phyloP scores from a whole-genome alignment of 2,888 invertebrate genomes.

The Euplexia lucipara region DNA sequence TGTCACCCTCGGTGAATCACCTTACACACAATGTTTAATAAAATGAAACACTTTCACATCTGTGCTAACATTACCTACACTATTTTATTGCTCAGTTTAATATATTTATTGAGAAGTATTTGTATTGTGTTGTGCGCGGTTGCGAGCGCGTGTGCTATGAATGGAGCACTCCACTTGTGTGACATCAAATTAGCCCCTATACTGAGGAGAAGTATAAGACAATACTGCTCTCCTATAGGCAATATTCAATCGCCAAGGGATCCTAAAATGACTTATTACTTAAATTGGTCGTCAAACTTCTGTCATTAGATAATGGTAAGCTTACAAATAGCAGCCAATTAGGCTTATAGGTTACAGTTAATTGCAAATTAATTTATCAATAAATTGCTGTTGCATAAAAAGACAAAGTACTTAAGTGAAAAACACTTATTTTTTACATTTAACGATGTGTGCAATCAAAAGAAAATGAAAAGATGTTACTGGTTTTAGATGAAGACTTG shows the following conservation, averaged over 20 bases:
- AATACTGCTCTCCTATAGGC: constrained; percentile 46
- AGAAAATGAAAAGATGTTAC: neutral
- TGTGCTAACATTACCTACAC: constrained; percentile 68
- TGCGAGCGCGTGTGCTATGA: constrained; percentile 79
- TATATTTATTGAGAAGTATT: constrained; percentile 54
- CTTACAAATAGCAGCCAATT: constrained; percentile 25
- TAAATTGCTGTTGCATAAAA: constrained; percentile 15
- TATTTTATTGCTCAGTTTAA: constrained; percentile 52
- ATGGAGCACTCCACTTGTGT: constrained; percentile 80
- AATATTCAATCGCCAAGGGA: constrained; percentile 44
- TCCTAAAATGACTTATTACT: constrained; percentile 27
- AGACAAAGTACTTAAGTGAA: neutral
- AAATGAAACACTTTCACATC: constrained; percentile 62
- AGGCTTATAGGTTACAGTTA: constrained; percentile 11
- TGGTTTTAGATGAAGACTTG: constrained; percentile 4
- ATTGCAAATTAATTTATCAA: constrained; percentile 33
- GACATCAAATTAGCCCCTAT: constrained; percentile 74
- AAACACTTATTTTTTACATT: constrained; percentile 11
- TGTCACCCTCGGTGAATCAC: constrained; percentile 49
- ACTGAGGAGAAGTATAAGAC: constrained; percentile 59
- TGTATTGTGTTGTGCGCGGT: constrained; percentile 58
- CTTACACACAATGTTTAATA: constrained; percentile 49
- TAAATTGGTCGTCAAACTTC: constrained; percentile 15
- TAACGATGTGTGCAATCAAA: constrained; percentile 5
- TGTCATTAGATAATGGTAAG: constrained; percentile 13